Base-by-base conservation (phyloP, 2,888 invertebrate species). In the Apodemia duryi region DNA sequence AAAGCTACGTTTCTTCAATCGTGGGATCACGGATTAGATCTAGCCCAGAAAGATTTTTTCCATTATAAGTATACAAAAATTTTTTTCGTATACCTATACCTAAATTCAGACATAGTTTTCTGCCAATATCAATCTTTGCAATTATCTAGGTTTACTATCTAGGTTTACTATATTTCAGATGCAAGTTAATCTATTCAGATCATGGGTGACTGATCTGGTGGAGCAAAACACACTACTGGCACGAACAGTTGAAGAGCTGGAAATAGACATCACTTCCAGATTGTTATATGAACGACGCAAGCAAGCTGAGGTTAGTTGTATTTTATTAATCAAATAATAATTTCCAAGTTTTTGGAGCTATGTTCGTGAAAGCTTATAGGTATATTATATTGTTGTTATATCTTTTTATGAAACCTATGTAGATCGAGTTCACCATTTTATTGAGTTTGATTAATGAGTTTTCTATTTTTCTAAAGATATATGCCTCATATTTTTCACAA, bases 221-320 rank as follows among this genome's bases (percentile, higher is more conserved):
- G 94, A 93, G 41, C 95, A 96, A 85, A 96, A 95, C 82, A 85
- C 93, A 61, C 91, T 95, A 85, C 86, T 96, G 73, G 94, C 94
- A 63, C 92, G 91, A 65, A 94, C 94, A 2, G 94, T 96, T 1
- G 93, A 94, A 76, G 95, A 95, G 74, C 78, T 96, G 73, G 95
- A 96, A 81, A 79, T 85, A 35, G 95, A 95, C 73, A 94, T 95
- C 62, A 93, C 93, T 29, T 83, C 90, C 63, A 88, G 94, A 72
- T 93, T 95, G 32, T 81, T 90, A 69, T 75, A 92, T 7, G 88
- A 88, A 71, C 77, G 83, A 6, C 75, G 83, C 64, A 77, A 75
- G 35, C 80, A 85, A 38, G 69, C 76, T 1, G 91, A 91, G 85
- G 91, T 90, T 51, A n/a, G 73, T 29, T 6, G 1, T 13, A 5